Evolutionary conservation across 2,888 invertebrate species (phyloP).

Genomic region (Xylota segnis): DNA sequence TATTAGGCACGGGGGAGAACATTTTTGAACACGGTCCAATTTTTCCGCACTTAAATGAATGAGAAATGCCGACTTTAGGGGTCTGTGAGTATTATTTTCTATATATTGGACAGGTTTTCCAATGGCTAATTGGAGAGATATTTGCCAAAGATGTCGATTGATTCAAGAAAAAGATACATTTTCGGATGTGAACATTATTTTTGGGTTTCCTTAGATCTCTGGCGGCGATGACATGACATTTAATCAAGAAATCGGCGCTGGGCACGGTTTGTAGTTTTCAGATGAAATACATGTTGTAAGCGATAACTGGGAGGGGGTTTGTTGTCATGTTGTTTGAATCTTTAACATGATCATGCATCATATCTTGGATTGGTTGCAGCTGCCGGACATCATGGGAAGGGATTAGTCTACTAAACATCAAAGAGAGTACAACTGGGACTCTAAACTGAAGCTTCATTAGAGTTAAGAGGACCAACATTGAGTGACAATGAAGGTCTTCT

Average conservation of each 20-base stretch:
- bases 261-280: not conserved
- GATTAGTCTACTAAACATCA: too few species aligned
- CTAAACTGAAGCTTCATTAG: too few species aligned
- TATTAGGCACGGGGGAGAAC: slow-evolving; percentile 1
- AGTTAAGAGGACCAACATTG: too few species aligned
- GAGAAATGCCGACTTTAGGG: slow-evolving; percentile 47
- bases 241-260: slow-evolving; percentile 23
- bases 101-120: slow-evolving; percentile 11
- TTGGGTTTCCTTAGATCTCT: not conserved
- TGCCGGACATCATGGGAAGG: too few species aligned
- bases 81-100: slow-evolving; percentile 26
- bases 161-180: not conserved
- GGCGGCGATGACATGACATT: slow-evolving; percentile 23
- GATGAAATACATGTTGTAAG: not conserved
- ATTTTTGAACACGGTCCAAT: slow-evolving; percentile 44
- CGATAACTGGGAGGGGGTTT: not conserved
- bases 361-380: too few species aligned
- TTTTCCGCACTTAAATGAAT: slow-evolving; percentile 38
- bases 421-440: too few species aligned
- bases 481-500: too few species aligned
- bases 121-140: slow-evolving; percentile 19
- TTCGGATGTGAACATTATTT: slow-evolving; percentile 12
- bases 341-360: too few species aligned
- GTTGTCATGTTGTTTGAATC: not conserved
- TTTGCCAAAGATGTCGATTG: slow-evolving; percentile 19